Evolutionary conservation across 2,113 vertebrate species (phyloP).

Genomic region (Scartelaos histophorus): DNA sequence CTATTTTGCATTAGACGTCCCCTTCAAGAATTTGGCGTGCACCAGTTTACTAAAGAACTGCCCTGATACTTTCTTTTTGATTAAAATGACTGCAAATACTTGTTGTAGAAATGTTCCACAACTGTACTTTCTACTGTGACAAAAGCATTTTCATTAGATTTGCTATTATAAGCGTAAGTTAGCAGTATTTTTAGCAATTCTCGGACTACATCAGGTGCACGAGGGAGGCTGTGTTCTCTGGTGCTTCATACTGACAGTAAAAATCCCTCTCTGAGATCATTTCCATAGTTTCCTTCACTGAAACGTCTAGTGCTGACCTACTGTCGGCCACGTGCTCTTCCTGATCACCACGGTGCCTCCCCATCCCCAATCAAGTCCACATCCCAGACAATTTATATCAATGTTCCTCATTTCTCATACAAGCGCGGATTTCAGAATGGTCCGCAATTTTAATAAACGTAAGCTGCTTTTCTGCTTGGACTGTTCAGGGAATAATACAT

Average conservation of each 20-base stretch:
- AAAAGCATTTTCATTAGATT: too few relatives aligned
- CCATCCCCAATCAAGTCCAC: constrained; percentile 47
- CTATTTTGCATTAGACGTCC: too few relatives aligned
- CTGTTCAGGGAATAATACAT: constrained; percentile 65
- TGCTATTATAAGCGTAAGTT: too few relatives aligned
- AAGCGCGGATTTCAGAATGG: constrained; percentile 65
- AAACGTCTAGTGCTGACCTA: constrained; percentile 37
- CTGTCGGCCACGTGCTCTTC: constrained; percentile 45
- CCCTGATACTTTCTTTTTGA: not conserved
- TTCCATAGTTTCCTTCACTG: not conserved
- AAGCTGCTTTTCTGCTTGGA: constrained; percentile 77
- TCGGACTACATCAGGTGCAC: not conserved
- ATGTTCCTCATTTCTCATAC: constrained; percentile 61
- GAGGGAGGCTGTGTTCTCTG: not conserved
- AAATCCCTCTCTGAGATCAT: not conserved
- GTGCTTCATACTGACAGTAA: not conserved
- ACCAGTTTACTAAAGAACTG: too few relatives aligned
- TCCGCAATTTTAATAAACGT: constrained; percentile 73
- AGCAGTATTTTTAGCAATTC: not conserved
- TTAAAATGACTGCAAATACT: not conserved
- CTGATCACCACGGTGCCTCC: constrained; percentile 24
- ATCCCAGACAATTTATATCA: constrained; percentile 49
- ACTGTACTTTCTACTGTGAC: not conserved
- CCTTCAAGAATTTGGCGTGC: not conserved
- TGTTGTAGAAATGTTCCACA: not conserved